These are phyloP conservation scores for Unio pictorum DNA, from an alignment of 2,888 invertebrate species.

Conservation along the genomic window DNA sequence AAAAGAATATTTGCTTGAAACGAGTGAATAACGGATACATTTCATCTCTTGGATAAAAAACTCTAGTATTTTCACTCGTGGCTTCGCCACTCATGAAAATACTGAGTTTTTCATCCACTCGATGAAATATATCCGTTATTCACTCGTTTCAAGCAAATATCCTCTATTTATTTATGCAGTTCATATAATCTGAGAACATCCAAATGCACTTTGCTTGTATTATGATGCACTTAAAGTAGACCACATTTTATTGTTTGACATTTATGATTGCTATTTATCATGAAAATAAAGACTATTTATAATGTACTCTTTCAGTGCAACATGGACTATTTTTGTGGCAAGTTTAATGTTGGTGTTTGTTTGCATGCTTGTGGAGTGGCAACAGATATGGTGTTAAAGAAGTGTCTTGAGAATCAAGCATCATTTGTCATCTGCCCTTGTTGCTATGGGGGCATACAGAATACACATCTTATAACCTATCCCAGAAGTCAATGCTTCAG, in stretches of 20 bases:
- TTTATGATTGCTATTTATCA: neutral
- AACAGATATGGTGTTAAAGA: constrained; percentile 90
- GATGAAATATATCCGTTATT: too few relatives aligned
- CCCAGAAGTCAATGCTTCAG: constrained; percentile 80
- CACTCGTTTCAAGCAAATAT: too few relatives aligned
- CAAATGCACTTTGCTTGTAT: too few relatives aligned
- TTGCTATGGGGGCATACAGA: constrained; percentile 91
- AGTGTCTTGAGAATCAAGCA: constrained; percentile 83
- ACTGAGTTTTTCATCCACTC: too few relatives aligned
- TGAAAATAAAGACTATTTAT: neutral
- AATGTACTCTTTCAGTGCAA: constrained; percentile 80
- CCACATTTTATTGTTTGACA: neutral
- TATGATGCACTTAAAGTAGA: neutral
- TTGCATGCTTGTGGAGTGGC: constrained; percentile 96
- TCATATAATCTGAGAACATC: neutral
- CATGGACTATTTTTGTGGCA: constrained; percentile 87
- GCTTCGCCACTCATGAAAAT: too few relatives aligned
- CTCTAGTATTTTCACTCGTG: too few relatives aligned
- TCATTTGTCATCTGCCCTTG: constrained; percentile 93
- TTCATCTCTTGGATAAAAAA: too few relatives aligned
- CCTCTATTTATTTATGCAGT: too few relatives aligned
- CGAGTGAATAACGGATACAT: too few relatives aligned
- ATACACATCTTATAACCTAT: constrained; percentile 85
- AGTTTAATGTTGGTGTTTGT: constrained; percentile 87
- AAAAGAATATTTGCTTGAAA: too few relatives aligned